Evolutionary conservation across 1,140 invertebrate species (phyloP).

Genomic region (Drosophila varians): DNA sequence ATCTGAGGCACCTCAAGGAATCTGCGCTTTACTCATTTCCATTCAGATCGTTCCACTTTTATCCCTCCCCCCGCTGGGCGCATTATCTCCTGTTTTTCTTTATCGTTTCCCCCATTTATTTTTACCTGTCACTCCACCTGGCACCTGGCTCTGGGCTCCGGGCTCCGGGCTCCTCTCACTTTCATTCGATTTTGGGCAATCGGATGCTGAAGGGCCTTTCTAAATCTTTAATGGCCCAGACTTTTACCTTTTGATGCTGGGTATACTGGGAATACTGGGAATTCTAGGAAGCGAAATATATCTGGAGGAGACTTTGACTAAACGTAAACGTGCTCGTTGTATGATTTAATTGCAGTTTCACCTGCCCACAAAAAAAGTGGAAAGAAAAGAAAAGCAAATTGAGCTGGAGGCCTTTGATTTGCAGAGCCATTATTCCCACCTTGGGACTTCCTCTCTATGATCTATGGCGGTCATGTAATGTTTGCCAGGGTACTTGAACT

Average conservation of each 20-base stretch:
- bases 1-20: slow-evolving; percentile 10
- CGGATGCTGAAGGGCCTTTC: slow-evolving; percentile 40
- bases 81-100: background rate
- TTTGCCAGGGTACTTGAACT: slow-evolving; percentile 65
- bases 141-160: too few species aligned
- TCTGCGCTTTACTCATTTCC: slow-evolving; percentile 18
- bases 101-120: background rate
- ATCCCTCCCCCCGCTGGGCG: slow-evolving; percentile 3
- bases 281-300: too few species aligned
- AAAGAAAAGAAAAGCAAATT: background rate
- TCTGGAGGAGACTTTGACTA: too few species aligned
- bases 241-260: slow-evolving; percentile 28
- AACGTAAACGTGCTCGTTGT: too few species aligned
- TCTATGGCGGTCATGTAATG: slow-evolving; percentile 42
- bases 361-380: too few species aligned
- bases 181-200: slow-evolving; percentile 36
- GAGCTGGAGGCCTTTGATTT: slow-evolving; percentile 1
- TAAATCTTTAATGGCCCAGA: slow-evolving; percentile 45
- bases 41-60: background rate
- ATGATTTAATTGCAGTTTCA: background rate
- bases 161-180: slow-evolving; percentile 49
- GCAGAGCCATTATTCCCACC: background rate
- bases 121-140: slow-evolving; percentile 34
- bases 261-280: slow-evolving; percentile 17
- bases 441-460: slow-evolving; percentile 33